A percentile compares a stretch with the other conserved stretches of the same genome.
These are phyloP conservation scores for Lepilemur ruficaudatus DNA, from an alignment of 2,797 vertebrate genomes.

Conservation along the genomic window DNA sequence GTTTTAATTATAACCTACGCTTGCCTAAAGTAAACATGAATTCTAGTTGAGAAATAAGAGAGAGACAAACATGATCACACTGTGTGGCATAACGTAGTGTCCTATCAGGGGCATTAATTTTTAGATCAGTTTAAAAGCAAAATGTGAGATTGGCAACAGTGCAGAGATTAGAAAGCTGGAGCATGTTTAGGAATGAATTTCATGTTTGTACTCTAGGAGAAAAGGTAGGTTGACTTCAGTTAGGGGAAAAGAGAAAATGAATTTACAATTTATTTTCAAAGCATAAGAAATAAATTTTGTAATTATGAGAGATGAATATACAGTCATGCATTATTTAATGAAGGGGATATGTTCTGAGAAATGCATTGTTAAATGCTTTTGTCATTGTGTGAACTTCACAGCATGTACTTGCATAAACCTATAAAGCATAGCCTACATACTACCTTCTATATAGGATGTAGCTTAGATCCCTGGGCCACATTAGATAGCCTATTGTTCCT, in stretches of 20 bases:
- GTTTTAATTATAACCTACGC: neutral
- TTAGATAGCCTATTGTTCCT: too few relatives aligned
- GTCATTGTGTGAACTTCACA: neutral
- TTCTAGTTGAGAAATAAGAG: neutral
- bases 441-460: neutral
- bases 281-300: neutral
- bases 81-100: neutral
- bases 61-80: neutral
- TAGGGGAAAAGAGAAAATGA: neutral
- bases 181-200: neutral
- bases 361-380: neutral
- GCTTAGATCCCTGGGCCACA: too few relatives aligned
- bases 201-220: neutral
- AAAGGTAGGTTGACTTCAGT: neutral
- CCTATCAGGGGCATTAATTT: accelerated
- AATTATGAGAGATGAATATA: neutral
- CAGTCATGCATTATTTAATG: neutral
- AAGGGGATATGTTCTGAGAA: neutral
- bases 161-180: neutral
- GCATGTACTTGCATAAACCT: neutral
- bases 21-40: neutral
- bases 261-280: neutral
- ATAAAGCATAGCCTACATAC: neutral
- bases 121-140: neutral
- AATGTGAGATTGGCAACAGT: neutral